phyloP scores from a whole-genome alignment of 1,140 invertebrate species.

The Anoplolepis gracilipes region DNA sequence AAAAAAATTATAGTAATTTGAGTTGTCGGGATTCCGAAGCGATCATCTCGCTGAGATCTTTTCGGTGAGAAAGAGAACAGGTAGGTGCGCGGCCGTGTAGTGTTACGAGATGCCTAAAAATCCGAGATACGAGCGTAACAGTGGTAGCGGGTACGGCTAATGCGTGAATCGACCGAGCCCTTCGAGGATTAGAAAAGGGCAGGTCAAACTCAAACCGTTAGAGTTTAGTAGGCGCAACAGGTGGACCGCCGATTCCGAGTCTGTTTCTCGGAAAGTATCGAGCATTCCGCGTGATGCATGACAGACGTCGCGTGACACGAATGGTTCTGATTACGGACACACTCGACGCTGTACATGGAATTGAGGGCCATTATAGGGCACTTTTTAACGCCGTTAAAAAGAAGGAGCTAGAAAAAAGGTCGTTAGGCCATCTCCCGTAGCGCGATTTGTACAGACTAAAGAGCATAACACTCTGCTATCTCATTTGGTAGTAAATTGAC shows the following conservation, averaged over 20 bases:
- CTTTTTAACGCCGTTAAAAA: constrained; percentile 1
- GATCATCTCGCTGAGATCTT: constrained; percentile 16
- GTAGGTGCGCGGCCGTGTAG: constrained; percentile 73
- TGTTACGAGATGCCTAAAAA: constrained; percentile 67
- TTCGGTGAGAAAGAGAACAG: constrained; percentile 21
- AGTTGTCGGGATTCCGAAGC: constrained; percentile 49
- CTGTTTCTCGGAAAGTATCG: constrained; percentile 44
- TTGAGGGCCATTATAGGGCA: not conserved
- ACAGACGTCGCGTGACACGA: constrained; percentile 29
- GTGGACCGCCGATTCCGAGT: constrained; percentile 31
- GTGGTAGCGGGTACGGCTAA: constrained; percentile 67
- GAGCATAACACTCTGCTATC: not conserved
- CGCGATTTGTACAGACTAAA: constrained; percentile 24
- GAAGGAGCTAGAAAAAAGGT: constrained; percentile 22
- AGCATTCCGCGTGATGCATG: constrained; percentile 30
- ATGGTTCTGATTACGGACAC: constrained; percentile 29
- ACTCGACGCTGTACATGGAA: not conserved
- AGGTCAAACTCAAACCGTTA: no score
- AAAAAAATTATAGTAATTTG: constrained; percentile 74
- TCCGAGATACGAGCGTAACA: constrained; percentile 67
- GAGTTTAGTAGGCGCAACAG: constrained; percentile 40
- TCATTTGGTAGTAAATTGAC: not conserved
- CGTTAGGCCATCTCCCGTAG: constrained; percentile 26
- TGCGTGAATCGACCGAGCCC: constrained; percentile 57
- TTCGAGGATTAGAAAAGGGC: constrained; percentile 64